These are phyloP conservation scores for Chaetura pelagica DNA, from an alignment of 2,113 vertebrate species.

Conservation along the genomic window DNA sequence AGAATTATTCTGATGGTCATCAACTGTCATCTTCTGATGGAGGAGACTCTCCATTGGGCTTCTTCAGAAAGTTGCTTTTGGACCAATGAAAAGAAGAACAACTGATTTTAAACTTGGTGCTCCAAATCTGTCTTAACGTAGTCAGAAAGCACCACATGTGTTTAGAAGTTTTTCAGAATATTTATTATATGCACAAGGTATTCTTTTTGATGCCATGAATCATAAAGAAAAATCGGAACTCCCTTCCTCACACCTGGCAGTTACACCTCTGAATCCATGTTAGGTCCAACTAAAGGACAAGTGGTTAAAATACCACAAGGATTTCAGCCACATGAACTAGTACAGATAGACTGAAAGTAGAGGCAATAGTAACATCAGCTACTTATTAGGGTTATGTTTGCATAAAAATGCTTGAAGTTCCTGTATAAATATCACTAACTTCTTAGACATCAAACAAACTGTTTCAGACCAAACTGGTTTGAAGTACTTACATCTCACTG, in stretches of 20 bases:
- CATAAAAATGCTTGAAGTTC: background rate
- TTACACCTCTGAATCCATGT: background rate
- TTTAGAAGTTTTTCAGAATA: background rate
- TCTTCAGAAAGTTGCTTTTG: background rate
- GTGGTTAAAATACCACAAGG: background rate
- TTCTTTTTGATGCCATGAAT: background rate
- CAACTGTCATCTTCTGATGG: background rate
- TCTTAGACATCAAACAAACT: background rate
- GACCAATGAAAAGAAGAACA: rapidly evolving
- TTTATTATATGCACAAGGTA: background rate
- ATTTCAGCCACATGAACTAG: background rate
- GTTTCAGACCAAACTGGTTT: background rate
- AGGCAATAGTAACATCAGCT: background rate
- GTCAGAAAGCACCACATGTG: background rate
- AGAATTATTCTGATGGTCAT: background rate
- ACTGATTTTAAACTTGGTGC: background rate
- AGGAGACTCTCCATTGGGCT: background rate
- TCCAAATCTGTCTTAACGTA: background rate
- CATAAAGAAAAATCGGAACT: background rate
- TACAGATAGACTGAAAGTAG: background rate
- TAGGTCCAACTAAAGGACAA: background rate
- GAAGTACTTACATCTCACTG: background rate
- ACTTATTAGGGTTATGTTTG: background rate
- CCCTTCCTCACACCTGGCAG: background rate
- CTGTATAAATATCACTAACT: background rate